Evolutionary conservation across 2,113 vertebrate species (phyloP), one percentile per base, ranked within the genome.

Genomic region (Macrotus californicus): DNA sequence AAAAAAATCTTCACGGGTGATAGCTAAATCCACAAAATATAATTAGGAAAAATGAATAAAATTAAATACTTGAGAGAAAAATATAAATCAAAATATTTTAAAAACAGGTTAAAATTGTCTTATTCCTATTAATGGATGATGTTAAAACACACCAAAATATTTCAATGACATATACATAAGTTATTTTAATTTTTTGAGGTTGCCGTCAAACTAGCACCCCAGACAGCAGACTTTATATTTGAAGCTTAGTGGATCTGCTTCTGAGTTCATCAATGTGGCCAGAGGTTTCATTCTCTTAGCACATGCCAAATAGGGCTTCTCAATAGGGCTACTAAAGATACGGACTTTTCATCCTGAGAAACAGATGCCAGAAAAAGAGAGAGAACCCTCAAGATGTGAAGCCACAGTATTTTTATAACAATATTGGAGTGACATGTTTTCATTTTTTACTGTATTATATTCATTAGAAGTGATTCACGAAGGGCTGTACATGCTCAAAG

Each of bases 51-150:
- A 36, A 94, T 96, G 41, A 89, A 56, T 66, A 8, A 77, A 91
- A 96, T 91, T 34, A 36, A 36, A 91, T 93, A 96, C 22, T 34
- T 3, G 80, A 41, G 54, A 70, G 86, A 96, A 93, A 95, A 5
- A 54, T 50, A 50, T 91, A 87, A 86, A 39, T 26, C 7, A 39
- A 13, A 61, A 34, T 41, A 2, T 26, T 81, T 87, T 81, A 61
- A 15, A 96, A 95, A 64, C 66, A 67, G 43, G 50, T 73, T 34
- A 73, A 94, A n/a, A 9, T 93, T 96, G 75, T 96, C 95, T 96
- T 70, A 95, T 59, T 41, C 7, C 34, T 91, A 26, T 81, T 69
- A 70, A 93, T 91, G 36, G 43, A 36, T 81, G 52, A 97, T 95
- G 77, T 9, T 87, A 10, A 61, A 82, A 82, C 59, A 61, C 16